Evolutionary conservation across 2,888 invertebrate genomes (phyloP), one percentile per base, ranked within the genome.

Genomic region (Acrobeloides nanus): DNA sequence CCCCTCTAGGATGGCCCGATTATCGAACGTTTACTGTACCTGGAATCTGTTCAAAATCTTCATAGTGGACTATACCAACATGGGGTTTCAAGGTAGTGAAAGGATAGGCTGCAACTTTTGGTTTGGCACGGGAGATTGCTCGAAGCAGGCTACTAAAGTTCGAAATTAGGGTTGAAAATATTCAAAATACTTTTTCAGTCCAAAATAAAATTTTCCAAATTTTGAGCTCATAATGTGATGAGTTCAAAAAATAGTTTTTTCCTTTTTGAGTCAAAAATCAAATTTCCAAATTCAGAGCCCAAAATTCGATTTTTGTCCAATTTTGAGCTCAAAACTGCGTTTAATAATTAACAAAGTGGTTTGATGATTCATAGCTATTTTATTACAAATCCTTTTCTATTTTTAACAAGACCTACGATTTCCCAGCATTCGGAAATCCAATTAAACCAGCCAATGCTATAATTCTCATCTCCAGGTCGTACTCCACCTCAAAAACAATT

Each of bases 381-480:
- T n/a, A n/a, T n/a, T n/a, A n/a, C n/a, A n/a, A n/a, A n/a, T n/a
- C n/a, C n/a, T n/a, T n/a, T n/a, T 7, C 15, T 8, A 6, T n/a
- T 34, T 34, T 34, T n/a, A 33, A 6, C 10, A 3, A 48, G 33
- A 48, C 56, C 44, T 26, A 67, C 72, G 89, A 90, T 77, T 93
- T 92, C 0, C 92, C 92, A 3, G 89, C 90, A 77, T 92, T 92
- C 8, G 92, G 92, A 68, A 85, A 82, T 1, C 87, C 87, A 60
- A 84, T 83, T 75, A 88, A 74, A n/a, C 95, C 97, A 49, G 89
- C 81, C 75, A 95, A 86, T 0, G 97, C 97, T 83, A 95, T 89
- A 29, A 86, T 85, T 44, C 84, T 82, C 45, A 97, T 79, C 77
- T 95, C 93, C 7, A 95, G 73, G 0, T 79, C 75, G 73, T 88